Conservation (phyloP, 1,140 invertebrate genomes). For the Brachionus calyciflorus region DNA sequence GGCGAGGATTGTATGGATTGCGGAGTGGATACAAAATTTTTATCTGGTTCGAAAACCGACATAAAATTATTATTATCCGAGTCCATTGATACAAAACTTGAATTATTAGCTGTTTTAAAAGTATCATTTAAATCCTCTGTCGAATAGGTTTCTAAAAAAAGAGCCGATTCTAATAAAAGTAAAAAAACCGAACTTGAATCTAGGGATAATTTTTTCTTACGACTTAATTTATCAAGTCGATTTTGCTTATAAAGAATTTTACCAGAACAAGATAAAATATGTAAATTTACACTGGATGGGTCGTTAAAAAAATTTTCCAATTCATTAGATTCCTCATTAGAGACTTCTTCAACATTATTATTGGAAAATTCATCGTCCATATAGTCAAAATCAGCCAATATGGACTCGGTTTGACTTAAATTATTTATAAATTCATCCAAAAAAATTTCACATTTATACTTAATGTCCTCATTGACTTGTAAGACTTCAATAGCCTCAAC, state of each 20-base stretch:
- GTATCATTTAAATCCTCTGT: neutral
- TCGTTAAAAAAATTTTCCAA: neutral
- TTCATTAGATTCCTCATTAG: neutral
- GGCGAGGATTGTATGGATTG: too few relatives aligned
- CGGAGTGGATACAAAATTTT: too few relatives aligned
- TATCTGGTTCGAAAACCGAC: too few relatives aligned
- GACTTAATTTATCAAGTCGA: too few relatives aligned
- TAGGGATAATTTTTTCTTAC: neutral
- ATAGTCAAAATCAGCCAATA: neutral
- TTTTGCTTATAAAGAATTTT: neutral
- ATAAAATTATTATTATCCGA: neutral
- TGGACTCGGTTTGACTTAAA: neutral
- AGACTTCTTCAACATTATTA: neutral
- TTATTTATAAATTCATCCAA: neutral
- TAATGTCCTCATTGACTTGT: constrained; percentile 18
- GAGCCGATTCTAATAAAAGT: neutral
- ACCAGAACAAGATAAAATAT: neutral
- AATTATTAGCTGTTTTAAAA: neutral
- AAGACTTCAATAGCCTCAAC: constrained; percentile 22
- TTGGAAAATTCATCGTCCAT: neutral
- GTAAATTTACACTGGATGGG: neutral
- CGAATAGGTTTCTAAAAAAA: neutral
- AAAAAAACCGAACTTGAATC: constrained; percentile 23
- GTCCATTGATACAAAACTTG: neutral
- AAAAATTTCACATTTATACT: constrained; percentile 10